A percentile compares a stretch with the other conserved stretches of the same genome.
phyloP scores from a whole-genome alignment of 2,113 vertebrate species.

The Mobula birostris region DNA sequence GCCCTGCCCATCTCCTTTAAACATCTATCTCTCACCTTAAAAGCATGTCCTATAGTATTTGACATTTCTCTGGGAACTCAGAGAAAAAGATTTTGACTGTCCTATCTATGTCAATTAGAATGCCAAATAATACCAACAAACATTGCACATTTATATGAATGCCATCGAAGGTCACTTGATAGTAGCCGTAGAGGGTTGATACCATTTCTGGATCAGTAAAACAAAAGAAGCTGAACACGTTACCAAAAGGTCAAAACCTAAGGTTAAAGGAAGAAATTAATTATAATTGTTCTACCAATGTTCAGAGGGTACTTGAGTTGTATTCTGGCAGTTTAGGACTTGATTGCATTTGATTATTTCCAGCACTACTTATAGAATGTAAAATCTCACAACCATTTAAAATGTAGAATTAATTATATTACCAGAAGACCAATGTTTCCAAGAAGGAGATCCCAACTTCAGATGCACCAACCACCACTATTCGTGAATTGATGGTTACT shows the following conservation, averaged over 20 bases:
- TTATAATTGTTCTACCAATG: neutral
- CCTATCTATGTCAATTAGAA: neutral
- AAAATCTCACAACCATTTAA: conserved; percentile 13
- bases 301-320: neutral
- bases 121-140: neutral
- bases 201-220: neutral
- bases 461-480: conserved; percentile 88
- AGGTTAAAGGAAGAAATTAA: neutral
- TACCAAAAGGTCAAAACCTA: neutral
- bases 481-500: conserved; percentile 67
- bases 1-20: too few relatives aligned
- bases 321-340: neutral
- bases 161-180: neutral
- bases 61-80: too few relatives aligned
- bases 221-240: neutral
- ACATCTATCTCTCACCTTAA: too few relatives aligned
- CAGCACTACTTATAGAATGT: neutral
- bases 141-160: neutral
- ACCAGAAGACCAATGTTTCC: conserved; percentile 78
- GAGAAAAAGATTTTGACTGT: too few relatives aligned
- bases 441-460: conserved; percentile 79
- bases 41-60: too few relatives aligned
- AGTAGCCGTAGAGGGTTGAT: neutral
- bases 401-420: conserved; percentile 50
- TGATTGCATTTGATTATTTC: neutral